Base-by-base conservation (phyloP, 2,113 vertebrate species). In the Polyodon spathula region DNA sequence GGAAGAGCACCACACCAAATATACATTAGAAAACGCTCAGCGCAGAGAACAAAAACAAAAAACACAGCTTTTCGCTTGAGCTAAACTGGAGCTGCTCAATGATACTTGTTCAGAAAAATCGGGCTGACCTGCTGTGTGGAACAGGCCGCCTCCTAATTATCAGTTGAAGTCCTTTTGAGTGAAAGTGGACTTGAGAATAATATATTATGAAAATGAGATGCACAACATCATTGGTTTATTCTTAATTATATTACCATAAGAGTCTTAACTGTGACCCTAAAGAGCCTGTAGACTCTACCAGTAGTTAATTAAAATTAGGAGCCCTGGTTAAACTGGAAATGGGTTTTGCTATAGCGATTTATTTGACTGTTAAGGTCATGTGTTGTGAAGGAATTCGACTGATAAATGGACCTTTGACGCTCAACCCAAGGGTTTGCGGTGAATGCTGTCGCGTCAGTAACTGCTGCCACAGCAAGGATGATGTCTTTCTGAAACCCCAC, bases 361-460 rank as follows among this genome's bases (percentile, higher is more conserved):
- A 61, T 74, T 81, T 77, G 68, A 71, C 74, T 72, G 69, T 61
- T 62, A 62, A 68, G 72, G 79, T 78, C 38, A 74, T 74, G 61
- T 61, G 59, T 67, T 75, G 76, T 75, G 76, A 82, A 76, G 76
- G 81, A 84, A 82, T 84, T 80, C 81, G 77, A 80, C 77, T 73
- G 78, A 86, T 86, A 85, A 84, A 85, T 85, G 82, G 83, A 69
- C 70, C 73, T 74, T 81, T 82, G 79, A 88, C 77, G 72, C 79
- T 68, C 68, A 64, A 77, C 7, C 84, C 84, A 86, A 88, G 86
- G 83, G 81, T 82, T 86, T 79, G 85, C 82, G 76, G 81, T 86
- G 86, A 77, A 74, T 43, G 60, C 80, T 83, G 84, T 86, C 85
- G 85, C 81, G 85, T 86, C 84, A 80, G 86, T 85, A 86, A 81